Base-by-base conservation (phyloP, 2,888 invertebrate species). In the Zonitis immaculata region DNA sequence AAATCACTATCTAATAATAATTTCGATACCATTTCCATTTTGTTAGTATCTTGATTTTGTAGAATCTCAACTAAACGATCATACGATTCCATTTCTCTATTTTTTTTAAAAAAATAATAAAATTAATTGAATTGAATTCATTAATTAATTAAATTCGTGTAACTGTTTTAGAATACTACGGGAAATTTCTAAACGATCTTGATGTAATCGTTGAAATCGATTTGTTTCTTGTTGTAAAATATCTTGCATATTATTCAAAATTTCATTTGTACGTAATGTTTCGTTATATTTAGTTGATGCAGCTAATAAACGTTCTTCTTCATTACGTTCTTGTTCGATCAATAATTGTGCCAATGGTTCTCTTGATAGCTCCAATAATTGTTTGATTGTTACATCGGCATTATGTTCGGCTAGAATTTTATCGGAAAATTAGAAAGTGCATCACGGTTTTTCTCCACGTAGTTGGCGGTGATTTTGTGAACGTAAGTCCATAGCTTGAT, bases 161-260 rank as follows among this genome's bases (percentile, higher is more conserved):
- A n/a, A 86, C 78, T 83, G 79, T 70, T 83, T 84, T 57, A 88
- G 76, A 65, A 86, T 81, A 62, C 81, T 83, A 65, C 83, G 77
- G 55, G 84, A 80, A 25, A 77, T 75, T 61, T 78, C 78, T 54
- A 78, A 72, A 58, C 81, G 74, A 56, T 76, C 76, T 69, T 83
- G 79, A 63, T 84, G 82, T 69, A 88, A 85, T 62, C 82, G 77
- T 66, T 81, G 80, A 59, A 88, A 82, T 57, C 82, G 80, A 28
- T 78, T 74, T 56, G 81, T 80, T 71, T 89, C 87, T 70, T 87
- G 84, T 58, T 83, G 81, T 42, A 89, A 75, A 32, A 88, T 75
- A 64, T 80, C 78, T 69, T 87, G 82, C 88, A 89, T 89, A 44
- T 85, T 85, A 66, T 78, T 81, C 44, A 89, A 76, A 49, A 88